A percentile compares a stretch with the other conserved stretches of the same genome.
Evolutionary conservation across 92 coral and sea anemone genomes (phyloP).

Genomic region (Porites rus): DNA sequence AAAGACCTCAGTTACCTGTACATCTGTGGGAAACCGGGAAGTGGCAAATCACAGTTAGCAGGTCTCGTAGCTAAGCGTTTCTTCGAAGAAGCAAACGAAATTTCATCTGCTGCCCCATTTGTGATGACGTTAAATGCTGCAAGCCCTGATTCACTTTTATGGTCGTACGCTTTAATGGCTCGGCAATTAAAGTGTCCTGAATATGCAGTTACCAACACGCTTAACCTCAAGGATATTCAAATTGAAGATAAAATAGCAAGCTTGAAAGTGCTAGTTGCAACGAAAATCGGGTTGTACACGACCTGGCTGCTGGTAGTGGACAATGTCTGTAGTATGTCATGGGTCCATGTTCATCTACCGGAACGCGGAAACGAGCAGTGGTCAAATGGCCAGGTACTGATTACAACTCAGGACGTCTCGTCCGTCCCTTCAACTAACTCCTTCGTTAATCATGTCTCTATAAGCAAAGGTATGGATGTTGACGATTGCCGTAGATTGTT

Average conservation of each 20-base stretch:
- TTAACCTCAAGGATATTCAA: slow-evolving; percentile 11
- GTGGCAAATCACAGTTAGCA: slow-evolving; percentile 55
- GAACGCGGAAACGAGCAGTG: slow-evolving; percentile 42
- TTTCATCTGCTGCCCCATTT: slow-evolving; percentile 1
- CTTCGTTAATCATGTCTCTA: neutral
- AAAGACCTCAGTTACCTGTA: slow-evolving; percentile 19
- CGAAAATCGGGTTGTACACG: slow-evolving; percentile 12
- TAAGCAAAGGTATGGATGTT: slow-evolving; percentile 16
- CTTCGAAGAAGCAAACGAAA: slow-evolving; percentile 15
- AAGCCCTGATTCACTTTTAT: slow-evolving; percentile 35
- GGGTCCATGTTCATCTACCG: slow-evolving; percentile 12
- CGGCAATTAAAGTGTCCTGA: slow-evolving; percentile 45
- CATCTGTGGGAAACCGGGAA: slow-evolving; percentile 53
- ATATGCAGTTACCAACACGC: slow-evolving; percentile 25
- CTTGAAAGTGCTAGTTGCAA: neutral
- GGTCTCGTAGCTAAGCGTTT: slow-evolving; percentile 15
- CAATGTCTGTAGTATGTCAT: slow-evolving; percentile 25
- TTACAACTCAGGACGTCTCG: slow-evolving; percentile 48
- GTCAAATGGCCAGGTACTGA: slow-evolving; percentile 45
- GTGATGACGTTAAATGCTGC: slow-evolving; percentile 58
- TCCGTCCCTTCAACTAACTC: slow-evolving; percentile 37
- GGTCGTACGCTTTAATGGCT: slow-evolving; percentile 47
- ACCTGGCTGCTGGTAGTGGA: slow-evolving; percentile 23
- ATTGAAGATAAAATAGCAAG: slow-evolving; percentile 48
- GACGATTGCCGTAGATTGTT: slow-evolving; percentile 3